These are phyloP conservation scores for Monochamus alternatus DNA, from an alignment of 2,888 invertebrate genomes.

Conservation along the genomic window DNA sequence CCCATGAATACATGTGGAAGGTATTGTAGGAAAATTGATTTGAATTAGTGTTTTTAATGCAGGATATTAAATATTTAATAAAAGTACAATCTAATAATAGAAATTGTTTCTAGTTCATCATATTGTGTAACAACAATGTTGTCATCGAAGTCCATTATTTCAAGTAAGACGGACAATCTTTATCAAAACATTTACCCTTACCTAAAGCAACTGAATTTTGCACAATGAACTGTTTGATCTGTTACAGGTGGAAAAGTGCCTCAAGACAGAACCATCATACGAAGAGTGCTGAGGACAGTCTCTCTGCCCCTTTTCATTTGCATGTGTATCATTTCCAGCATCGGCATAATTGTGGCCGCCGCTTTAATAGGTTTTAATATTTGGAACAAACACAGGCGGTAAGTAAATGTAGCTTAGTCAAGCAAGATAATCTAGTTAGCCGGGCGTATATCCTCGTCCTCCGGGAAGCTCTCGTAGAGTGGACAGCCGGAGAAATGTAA, in stretches of 20 bases:
- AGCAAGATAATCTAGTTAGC: conserved; percentile 5
- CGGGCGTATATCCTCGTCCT: not conserved
- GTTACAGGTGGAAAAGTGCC: conserved; percentile 88
- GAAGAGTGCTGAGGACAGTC: conserved; percentile 87
- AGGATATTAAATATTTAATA: too few species aligned
- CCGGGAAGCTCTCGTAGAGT: not conserved
- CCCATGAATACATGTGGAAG: too few species aligned
- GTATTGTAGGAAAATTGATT: too few species aligned
- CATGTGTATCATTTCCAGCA: conserved; percentile 91
- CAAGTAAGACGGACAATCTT: too few species aligned
- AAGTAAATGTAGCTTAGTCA: conserved; percentile 57
- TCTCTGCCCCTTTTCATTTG: conserved; percentile 93
- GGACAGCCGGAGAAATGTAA: conserved; percentile 1
- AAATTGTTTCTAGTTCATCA: too few species aligned
- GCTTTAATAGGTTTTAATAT: conserved; percentile 93
- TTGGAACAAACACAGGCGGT: conserved; percentile 94
- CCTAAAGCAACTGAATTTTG: too few species aligned
- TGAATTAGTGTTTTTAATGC: too few species aligned
- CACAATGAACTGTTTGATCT: not conserved
- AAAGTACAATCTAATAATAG: too few species aligned
- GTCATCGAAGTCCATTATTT: too few species aligned
- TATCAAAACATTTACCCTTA: too few species aligned
- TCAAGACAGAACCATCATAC: conserved; percentile 94
- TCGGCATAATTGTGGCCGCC: conserved; percentile 90
- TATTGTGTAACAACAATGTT: too few species aligned